Evolutionary conservation across 2,888 invertebrate species (phyloP), one percentile per base, ranked within the genome.

Genomic region (Calameuta filiformis): DNA sequence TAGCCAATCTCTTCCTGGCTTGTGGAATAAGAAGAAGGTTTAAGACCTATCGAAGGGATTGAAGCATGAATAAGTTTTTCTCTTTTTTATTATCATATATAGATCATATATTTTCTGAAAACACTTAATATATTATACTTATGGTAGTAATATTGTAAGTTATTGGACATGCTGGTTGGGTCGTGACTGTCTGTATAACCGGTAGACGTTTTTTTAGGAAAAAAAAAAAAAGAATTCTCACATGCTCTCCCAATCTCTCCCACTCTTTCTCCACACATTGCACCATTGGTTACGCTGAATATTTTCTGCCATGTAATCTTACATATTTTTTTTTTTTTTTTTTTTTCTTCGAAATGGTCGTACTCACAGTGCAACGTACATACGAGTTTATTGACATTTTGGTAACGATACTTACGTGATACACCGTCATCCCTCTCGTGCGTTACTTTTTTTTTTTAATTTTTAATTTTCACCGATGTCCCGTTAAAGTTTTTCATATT

Each of bases 121-220:
- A 89, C 89, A 89, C 86, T 89, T 88, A 89, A 89, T 89, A 88
- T 89, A 88, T 87, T 87, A 85, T 87, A 87, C 87, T 88, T 89
- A 88, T 86, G 82, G 85, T 88, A 89, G 85, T 87, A 88, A 87
- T 89, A 87, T 86, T 84, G 84, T 89, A 86, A 88, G 86, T 86
- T 86, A 86, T 87, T 87, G 85, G 87, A 89, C 89, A 88, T 87
- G 82, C 80, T 83, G 81, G 80, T 84, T 83, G 82, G 78, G 79
- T 83, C 81, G 79, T 80, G 81, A 81, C 81, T 81, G 56, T 79
- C 75, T 83, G 76, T 77, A 74, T 77, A 82, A 79, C 69, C 79
- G 79, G 82, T 79, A 78, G 81, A 78, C 77, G 81, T 78, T 77
- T 77, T 35, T 35, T 3, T n/a, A 23, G 6, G 56, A 23, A 23